phyloP scores from a whole-genome alignment of 1,140 invertebrate genomes.

The Rhopalosiphum padi region DNA sequence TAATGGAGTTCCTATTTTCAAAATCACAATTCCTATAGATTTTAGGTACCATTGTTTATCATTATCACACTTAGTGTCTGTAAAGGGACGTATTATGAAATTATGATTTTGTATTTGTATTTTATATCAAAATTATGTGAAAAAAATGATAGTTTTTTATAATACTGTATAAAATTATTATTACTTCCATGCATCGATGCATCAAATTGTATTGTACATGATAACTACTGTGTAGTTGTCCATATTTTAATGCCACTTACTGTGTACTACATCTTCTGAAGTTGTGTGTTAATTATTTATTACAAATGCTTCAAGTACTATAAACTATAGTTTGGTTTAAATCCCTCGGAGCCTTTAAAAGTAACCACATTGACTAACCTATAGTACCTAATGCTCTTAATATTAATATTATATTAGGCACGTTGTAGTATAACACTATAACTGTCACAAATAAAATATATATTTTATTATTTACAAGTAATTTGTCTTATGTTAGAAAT shows the following conservation, averaged over 20 bases:
- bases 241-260: background rate
- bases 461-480: conserved; percentile 28
- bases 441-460: background rate
- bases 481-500: background rate
- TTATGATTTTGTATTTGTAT: background rate
- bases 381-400: background rate
- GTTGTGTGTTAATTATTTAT: conserved; percentile 39
- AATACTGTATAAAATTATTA: background rate
- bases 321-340: conserved; percentile 29
- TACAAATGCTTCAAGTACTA: background rate
- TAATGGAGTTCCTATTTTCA: background rate
- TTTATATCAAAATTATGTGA: background rate
- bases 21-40: background rate
- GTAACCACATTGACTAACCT: background rate
- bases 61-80: background rate
- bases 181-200: background rate
- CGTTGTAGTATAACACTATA: background rate
- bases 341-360: conserved; percentile 37
- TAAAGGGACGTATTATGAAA: background rate
- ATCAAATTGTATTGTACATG: background rate
- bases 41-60: background rate
- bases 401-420: conserved; percentile 35
- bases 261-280: background rate
- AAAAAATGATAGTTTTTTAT: background rate
- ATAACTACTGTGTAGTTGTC: background rate